A percentile compares a stretch with the other conserved stretches of the same genome.
These are phyloP conservation scores for Xiphias gladius DNA, from an alignment of 2,113 vertebrate species.

Conservation along the genomic window DNA sequence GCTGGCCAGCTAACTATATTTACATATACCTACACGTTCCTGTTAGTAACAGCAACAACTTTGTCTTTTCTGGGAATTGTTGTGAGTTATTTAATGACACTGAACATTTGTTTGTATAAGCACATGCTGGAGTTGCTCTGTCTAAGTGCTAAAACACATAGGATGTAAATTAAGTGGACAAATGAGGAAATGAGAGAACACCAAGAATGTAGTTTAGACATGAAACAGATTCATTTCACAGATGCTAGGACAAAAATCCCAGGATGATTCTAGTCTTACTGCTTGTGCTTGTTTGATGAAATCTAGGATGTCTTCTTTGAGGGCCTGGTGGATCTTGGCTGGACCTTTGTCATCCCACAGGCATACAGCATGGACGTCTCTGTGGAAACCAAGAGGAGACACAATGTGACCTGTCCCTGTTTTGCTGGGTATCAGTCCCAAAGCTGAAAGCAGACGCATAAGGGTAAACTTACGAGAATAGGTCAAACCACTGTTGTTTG, in stretches of 20 bases:
- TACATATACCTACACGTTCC: no score
- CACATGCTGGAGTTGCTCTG: no score
- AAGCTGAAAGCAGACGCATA: background rate
- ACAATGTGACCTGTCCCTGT: background rate
- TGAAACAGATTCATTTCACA: background rate
- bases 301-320: slow-evolving; percentile 99
- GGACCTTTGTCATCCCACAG: slow-evolving; percentile 99
- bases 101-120: no score
- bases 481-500: slow-evolving; percentile 99
- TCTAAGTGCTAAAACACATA: background rate
- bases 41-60: no score
- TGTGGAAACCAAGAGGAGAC: slow-evolving; percentile 70
- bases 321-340: slow-evolving; percentile 98
- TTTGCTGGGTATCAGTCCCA: background rate
- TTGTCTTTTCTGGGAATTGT: no score
- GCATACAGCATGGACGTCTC: slow-evolving; percentile 98
- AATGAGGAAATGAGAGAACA: background rate
- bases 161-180: background rate
- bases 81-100: no score
- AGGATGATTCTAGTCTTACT: slow-evolving; percentile 86
- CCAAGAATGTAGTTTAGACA: background rate
- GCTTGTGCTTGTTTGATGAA: slow-evolving; percentile 99
- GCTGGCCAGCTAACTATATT: no score
- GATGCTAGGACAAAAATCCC: no score
- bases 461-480: slow-evolving; percentile 93